phyloP scores from a whole-genome alignment of 2,113 vertebrate species.

The Periophthalmus modestus region DNA sequence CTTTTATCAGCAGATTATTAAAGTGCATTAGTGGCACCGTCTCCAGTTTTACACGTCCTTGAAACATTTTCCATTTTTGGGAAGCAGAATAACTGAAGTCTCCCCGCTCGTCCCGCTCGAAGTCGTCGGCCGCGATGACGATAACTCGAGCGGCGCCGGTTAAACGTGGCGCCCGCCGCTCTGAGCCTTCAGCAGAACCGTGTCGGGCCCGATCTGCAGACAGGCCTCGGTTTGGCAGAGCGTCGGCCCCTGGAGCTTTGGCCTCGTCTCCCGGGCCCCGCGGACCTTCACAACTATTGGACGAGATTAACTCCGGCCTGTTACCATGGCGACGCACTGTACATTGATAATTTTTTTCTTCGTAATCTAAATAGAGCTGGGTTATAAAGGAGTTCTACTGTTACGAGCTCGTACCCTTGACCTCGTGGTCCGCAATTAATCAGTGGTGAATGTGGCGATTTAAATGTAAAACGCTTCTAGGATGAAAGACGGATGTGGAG shows the following conservation, averaged over 20 bases:
- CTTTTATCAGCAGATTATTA: too few species aligned
- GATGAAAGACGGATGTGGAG: neutral
- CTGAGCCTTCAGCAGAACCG: slow-evolving; percentile 56
- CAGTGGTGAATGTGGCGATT: neutral
- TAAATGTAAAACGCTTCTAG: neutral
- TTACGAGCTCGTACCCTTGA: slow-evolving; percentile 1
- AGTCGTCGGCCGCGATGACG: slow-evolving; percentile 49
- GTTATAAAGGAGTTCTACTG: neutral
- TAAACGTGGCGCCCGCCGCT: slow-evolving; percentile 25
- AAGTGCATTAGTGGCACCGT: too few species aligned
- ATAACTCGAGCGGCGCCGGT: slow-evolving; percentile 9
- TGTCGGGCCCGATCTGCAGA: slow-evolving; percentile 74
- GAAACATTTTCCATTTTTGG: too few species aligned
- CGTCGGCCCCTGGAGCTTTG: slow-evolving; percentile 55
- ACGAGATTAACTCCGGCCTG: slow-evolving; percentile 42
- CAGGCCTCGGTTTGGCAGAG: slow-evolving; percentile 73
- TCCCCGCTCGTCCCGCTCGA: slow-evolving; percentile 27
- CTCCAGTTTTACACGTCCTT: too few species aligned
- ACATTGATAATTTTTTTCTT: slow-evolving; percentile 14
- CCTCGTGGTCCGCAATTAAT: neutral
- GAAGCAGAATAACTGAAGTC: too few species aligned
- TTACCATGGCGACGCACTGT: slow-evolving; percentile 21
- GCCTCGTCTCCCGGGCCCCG: slow-evolving; percentile 37
- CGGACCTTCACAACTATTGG: slow-evolving; percentile 51
- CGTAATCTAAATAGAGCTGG: neutral